phyloP scores from a whole-genome alignment of 2,113 vertebrate genomes.

The Atractosteus spatula region DNA sequence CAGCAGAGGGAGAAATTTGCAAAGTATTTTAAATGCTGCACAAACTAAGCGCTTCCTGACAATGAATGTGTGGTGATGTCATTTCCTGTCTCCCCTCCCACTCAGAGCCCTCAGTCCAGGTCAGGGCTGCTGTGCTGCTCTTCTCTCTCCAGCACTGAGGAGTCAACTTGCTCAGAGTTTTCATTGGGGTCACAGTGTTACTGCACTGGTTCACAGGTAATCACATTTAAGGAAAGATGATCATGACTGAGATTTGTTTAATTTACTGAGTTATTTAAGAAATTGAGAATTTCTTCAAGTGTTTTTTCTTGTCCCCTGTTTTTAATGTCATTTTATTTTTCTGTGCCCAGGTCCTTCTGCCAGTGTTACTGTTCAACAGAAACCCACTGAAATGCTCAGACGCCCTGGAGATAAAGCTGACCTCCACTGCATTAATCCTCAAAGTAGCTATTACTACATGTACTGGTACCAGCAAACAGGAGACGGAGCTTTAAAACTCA shows the following conservation, averaged over 20 bases:
- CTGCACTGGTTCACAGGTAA: constrained; percentile 36
- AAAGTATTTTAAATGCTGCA: too few relatives aligned
- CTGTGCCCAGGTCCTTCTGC: background rate
- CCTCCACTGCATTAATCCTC: constrained; percentile 28
- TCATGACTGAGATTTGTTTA: too few relatives aligned
- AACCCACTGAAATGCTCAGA: constrained; percentile 12
- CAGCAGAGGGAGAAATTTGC: too few relatives aligned
- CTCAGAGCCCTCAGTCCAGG: too few relatives aligned
- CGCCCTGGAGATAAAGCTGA: constrained; percentile 8
- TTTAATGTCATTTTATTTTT: too few relatives aligned
- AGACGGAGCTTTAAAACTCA: constrained; percentile 18
- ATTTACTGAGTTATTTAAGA: too few relatives aligned
- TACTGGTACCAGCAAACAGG: background rate
- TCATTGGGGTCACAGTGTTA: constrained; percentile 1
- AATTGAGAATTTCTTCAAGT: too few relatives aligned
- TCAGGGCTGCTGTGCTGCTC: too few relatives aligned
- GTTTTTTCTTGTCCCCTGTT: too few relatives aligned
- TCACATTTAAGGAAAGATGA: background rate
- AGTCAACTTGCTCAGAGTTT: constrained; percentile 28
- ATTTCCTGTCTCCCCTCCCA: background rate
- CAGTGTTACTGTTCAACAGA: background rate
- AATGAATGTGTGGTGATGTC: background rate
- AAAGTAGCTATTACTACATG: constrained; percentile 29
- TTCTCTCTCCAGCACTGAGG: background rate
- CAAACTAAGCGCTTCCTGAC: too few relatives aligned